phyloP scores from a whole-genome alignment of 1,140 invertebrate genomes.

The Solenopsis invicta region DNA sequence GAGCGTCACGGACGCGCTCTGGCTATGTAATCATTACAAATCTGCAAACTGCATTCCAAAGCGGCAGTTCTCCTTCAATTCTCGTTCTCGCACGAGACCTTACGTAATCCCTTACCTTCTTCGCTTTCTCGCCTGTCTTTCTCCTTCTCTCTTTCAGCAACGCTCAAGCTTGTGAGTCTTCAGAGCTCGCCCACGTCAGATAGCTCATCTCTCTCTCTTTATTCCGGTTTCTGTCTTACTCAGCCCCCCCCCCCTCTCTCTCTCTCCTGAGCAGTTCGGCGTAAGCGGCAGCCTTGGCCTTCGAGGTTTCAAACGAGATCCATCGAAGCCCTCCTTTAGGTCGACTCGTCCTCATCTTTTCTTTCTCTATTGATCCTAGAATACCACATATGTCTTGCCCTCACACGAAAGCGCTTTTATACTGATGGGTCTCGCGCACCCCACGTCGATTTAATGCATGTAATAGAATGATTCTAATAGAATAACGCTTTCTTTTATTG shows the following conservation, averaged over 20 bases:
- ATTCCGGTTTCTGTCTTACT: neutral
- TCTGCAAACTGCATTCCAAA: slow-evolving; percentile 43
- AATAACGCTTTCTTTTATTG: slow-evolving; percentile 1
- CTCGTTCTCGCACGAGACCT: slow-evolving; percentile 31
- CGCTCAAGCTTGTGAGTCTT: slow-evolving; percentile 55
- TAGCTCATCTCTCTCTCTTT: slow-evolving; percentile 22
- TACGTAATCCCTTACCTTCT: slow-evolving; percentile 70
- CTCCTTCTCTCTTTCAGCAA: slow-evolving; percentile 4
- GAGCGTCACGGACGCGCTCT: neutral
- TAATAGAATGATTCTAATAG: slow-evolving; percentile 12
- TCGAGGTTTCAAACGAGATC: slow-evolving; percentile 52
- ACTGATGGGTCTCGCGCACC: neutral
- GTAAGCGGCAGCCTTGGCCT: slow-evolving; percentile 69
- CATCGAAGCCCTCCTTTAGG: slow-evolving; percentile 44
- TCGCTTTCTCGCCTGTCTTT: slow-evolving; percentile 62
- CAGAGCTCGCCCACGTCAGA: slow-evolving; percentile 63
- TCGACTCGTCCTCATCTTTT: slow-evolving; percentile 43
- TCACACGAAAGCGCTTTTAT: neutral
- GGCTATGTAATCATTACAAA: slow-evolving; percentile 53
- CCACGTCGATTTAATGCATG: neutral
- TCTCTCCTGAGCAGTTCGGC: slow-evolving; percentile 5
- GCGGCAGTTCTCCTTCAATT: slow-evolving; percentile 64
- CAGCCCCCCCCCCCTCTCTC: neutral
- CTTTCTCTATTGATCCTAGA: slow-evolving; percentile 52
- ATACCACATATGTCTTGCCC: neutral